These are phyloP conservation scores for Tichodroma muraria DNA, from an alignment of 2,113 vertebrate genomes.

Conservation along the genomic window DNA sequence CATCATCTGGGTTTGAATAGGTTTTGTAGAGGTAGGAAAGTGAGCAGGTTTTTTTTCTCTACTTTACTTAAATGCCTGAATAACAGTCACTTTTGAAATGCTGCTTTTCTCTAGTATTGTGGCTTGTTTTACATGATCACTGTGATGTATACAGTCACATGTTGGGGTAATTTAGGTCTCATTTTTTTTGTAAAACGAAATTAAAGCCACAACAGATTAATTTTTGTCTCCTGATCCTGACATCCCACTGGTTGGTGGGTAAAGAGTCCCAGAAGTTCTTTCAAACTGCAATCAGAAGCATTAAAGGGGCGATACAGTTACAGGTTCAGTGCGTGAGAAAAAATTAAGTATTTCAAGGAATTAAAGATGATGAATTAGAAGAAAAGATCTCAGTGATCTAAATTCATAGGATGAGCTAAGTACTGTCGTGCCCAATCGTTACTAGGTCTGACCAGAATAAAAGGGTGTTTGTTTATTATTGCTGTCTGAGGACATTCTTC, in stretches of 20 bases:
- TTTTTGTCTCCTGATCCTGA: background rate
- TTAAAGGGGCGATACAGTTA: background rate
- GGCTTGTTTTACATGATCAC: background rate
- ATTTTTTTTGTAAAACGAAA: background rate
- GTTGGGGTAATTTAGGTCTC: background rate
- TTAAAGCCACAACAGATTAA: background rate
- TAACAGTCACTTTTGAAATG: background rate
- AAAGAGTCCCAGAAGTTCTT: background rate
- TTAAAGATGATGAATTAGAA: background rate
- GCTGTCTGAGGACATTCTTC: conserved; percentile 30
- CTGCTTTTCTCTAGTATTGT: background rate
- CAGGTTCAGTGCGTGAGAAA: background rate
- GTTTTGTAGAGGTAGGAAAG: background rate
- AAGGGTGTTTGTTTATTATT: conserved; percentile 40
- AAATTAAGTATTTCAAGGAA: background rate
- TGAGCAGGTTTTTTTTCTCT: background rate
- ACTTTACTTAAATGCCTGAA: background rate
- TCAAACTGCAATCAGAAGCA: background rate
- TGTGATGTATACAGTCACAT: background rate
- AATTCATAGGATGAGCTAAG: conserved; percentile 11
- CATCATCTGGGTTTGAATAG: background rate
- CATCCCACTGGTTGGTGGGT: background rate
- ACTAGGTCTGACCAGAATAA: conserved; percentile 27
- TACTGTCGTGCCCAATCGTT: background rate
- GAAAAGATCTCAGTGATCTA: conserved; percentile 9